These are phyloP conservation scores for Cheilosia soror DNA, from an alignment of 2,888 invertebrate species.

Conservation along the genomic window DNA sequence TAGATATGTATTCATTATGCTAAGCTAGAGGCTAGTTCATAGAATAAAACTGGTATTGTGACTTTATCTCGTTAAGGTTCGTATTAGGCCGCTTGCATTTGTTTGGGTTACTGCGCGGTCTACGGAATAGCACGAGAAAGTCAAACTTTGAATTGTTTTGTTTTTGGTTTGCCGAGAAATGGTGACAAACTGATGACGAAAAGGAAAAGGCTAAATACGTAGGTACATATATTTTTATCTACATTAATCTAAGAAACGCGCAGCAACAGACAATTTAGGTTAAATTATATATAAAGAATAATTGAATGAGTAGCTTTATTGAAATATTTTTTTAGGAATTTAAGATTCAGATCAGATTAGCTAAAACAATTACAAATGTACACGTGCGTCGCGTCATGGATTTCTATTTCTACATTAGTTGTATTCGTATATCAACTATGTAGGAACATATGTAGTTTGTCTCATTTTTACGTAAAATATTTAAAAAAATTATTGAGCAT, in stretches of 20 bases:
- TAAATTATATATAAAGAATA: neutral
- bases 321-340: too few relatives aligned
- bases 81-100: conserved; percentile 24
- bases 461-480: too few relatives aligned
- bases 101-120: neutral
- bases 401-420: too few relatives aligned
- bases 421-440: too few relatives aligned
- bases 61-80: conserved; percentile 39
- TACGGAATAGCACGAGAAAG: conserved; percentile 22
- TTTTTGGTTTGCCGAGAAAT: neutral
- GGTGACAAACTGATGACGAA: conserved; percentile 7
- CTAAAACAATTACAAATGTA: too few relatives aligned
- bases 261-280: neutral
- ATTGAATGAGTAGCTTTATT: too few relatives aligned
- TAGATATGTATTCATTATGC: too few relatives aligned
- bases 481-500: too few relatives aligned
- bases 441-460: too few relatives aligned
- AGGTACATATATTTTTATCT: too few relatives aligned
- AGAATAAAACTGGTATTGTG: conserved; percentile 51
- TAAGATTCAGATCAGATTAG: too few relatives aligned
- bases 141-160: neutral
- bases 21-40: neutral
- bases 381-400: too few relatives aligned
- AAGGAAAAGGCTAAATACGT: neutral
- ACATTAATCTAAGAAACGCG: neutral